Percentiles rank a stretch among this genome's conserved stretches.
Conservation (phyloP, 2,113 vertebrate genomes). For the Larimichthys crocea region DNA sequence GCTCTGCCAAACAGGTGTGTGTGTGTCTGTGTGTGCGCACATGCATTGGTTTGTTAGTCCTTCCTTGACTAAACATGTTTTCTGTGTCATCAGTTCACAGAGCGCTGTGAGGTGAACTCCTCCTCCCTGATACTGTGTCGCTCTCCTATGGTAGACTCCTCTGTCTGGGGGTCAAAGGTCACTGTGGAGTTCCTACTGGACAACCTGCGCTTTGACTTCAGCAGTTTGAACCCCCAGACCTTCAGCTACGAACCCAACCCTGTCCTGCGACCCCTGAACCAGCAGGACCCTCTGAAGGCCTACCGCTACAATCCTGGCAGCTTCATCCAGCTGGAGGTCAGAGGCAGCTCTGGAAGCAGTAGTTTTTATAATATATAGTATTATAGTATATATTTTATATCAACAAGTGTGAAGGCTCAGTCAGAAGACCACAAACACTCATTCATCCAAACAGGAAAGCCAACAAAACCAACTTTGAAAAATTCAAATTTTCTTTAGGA, state of each 20-base stretch:
- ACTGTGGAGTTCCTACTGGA: slow-evolving; percentile 93
- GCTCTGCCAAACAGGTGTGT: slow-evolving; percentile 82
- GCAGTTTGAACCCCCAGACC: slow-evolving; percentile 81
- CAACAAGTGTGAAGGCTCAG: not conserved
- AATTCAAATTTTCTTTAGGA: not conserved
- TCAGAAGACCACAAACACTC: not conserved
- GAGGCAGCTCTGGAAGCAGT: not conserved
- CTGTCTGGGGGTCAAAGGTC: slow-evolving; percentile 77
- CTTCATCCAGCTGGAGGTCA: slow-evolving; percentile 97
- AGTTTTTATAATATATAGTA: not conserved
- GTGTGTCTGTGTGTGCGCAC: slow-evolving; percentile 10
- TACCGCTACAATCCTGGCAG: slow-evolving; percentile 97
- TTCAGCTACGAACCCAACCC: slow-evolving; percentile 94
- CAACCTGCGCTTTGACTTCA: slow-evolving; percentile 92
- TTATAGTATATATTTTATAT: too few relatives aligned
- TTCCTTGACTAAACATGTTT: not conserved
- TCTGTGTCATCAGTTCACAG: slow-evolving; percentile 85
- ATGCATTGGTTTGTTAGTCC: not conserved
- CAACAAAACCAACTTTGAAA: not conserved
- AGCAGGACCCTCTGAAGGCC: slow-evolving; percentile 86
- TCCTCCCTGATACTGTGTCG: slow-evolving; percentile 90
- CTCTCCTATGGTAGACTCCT: slow-evolving; percentile 88
- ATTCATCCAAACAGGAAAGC: not conserved
- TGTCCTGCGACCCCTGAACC: slow-evolving; percentile 86
- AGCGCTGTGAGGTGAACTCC: slow-evolving; percentile 90